Percentiles rank a stretch among this genome's conserved stretches.
Evolutionary conservation across 1,140 invertebrate species (phyloP).

Genomic region (Drosophila baimaii): DNA sequence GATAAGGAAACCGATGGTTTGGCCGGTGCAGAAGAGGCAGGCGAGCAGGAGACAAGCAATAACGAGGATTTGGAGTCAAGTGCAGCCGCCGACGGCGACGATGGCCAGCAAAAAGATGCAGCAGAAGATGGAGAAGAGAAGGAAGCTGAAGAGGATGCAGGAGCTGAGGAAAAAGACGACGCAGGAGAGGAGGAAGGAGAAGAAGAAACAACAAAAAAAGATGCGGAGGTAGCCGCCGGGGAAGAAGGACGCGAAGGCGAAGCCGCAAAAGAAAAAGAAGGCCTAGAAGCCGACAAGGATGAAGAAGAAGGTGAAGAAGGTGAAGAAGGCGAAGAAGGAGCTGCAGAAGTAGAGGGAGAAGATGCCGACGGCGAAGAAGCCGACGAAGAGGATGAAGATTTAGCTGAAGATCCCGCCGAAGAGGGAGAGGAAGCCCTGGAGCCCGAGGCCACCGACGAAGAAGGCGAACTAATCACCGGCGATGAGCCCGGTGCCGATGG

Average conservation of each 20-base stretch:
- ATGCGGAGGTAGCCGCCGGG: neutral
- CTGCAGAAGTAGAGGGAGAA: slow-evolving; percentile 10
- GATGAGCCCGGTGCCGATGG: slow-evolving; percentile 47
- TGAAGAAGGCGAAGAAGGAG: slow-evolving; percentile 25
- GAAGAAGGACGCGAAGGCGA: slow-evolving; percentile 18
- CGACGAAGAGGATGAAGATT: slow-evolving; percentile 21
- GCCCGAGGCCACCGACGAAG: slow-evolving; percentile 40
- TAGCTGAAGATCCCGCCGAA: slow-evolving; percentile 11
- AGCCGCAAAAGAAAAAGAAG: neutral
- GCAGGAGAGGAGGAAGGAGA: neutral
- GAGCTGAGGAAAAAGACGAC: neutral
- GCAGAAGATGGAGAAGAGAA: neutral
- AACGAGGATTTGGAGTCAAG: neutral
- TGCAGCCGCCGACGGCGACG: neutral
- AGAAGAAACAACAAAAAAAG: neutral
- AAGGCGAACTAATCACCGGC: slow-evolving; percentile 60
- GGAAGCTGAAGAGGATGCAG: neutral
- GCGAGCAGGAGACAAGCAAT: neutral
- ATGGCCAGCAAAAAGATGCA: neutral
- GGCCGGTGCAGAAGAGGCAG: neutral
- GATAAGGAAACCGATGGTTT: slow-evolving; percentile 12
- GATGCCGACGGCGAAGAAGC: slow-evolving; percentile 1
- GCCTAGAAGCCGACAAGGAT: slow-evolving; percentile 2
- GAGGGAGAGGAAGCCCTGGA: slow-evolving; percentile 28
- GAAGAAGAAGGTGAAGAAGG: slow-evolving; percentile 26